Conservation (phyloP, 2,113 vertebrate species). For the Rallus limicola region DNA sequence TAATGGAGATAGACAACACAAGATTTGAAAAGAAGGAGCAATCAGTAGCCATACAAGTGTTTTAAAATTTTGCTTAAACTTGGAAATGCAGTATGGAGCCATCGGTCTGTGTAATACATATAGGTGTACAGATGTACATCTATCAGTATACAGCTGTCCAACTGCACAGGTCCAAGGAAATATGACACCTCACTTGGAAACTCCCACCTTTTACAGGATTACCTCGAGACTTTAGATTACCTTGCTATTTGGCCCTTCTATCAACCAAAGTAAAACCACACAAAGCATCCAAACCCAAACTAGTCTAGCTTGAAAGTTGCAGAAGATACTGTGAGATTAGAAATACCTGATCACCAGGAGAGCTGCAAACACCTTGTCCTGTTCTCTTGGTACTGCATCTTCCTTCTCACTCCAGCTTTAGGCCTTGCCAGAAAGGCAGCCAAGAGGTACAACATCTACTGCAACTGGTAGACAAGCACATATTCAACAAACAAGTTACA, state of each 20-base stretch:
- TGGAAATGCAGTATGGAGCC: background rate
- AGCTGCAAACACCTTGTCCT: background rate
- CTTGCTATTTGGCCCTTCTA: background rate
- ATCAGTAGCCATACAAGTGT: background rate
- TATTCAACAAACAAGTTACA: background rate
- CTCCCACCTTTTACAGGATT: background rate
- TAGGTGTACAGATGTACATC: background rate
- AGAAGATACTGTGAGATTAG: background rate
- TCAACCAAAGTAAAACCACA: background rate
- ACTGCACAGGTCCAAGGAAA: background rate
- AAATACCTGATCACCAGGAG: background rate
- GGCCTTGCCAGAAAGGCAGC: background rate
- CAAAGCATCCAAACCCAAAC: background rate
- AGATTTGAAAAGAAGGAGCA: background rate
- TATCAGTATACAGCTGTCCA: background rate
- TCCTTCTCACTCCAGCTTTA: background rate
- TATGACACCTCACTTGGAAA: background rate
- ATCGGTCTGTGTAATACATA: background rate
- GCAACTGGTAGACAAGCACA: background rate
- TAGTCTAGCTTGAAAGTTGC: background rate
- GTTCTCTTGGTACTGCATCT: background rate
- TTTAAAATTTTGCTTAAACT: background rate
- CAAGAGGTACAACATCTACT: background rate
- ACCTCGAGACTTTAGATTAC: background rate
- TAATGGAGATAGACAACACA: background rate